These are phyloP conservation scores for Epizoanthus ramosus DNA, from an alignment of 92 coral and sea anemone species.

Conservation along the genomic window DNA sequence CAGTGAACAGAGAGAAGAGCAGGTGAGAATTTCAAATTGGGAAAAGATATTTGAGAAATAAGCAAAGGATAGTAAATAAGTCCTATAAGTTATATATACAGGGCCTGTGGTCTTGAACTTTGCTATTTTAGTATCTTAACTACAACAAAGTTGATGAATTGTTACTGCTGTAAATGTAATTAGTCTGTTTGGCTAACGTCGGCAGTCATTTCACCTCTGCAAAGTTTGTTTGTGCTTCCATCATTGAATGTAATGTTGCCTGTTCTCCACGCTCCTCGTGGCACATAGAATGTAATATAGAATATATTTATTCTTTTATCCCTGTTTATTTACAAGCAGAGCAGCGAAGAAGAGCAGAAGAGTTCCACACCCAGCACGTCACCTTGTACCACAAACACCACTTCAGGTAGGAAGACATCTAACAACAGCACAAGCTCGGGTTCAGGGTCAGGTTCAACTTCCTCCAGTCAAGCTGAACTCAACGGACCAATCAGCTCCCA, in stretches of 20 bases:
- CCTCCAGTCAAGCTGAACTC: slow-evolving; percentile 75
- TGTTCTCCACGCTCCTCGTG: too few species aligned
- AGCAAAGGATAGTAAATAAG: too few species aligned
- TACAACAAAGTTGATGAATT: too few species aligned
- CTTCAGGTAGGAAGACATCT: slow-evolving; percentile 8
- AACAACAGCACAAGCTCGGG: slow-evolving; percentile 42
- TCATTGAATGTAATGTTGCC: neutral
- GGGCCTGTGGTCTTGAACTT: too few species aligned
- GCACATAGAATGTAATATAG: too few species aligned
- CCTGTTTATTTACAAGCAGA: slow-evolving; percentile 19
- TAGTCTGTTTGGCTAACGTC: too few species aligned
- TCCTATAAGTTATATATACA: too few species aligned
- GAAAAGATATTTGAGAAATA: too few species aligned
- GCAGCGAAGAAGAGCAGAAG: slow-evolving; percentile 37
- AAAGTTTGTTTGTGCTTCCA: too few species aligned
- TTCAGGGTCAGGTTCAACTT: slow-evolving; percentile 50
- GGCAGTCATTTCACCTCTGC: too few species aligned
- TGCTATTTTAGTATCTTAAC: too few species aligned
- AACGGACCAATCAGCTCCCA: slow-evolving; percentile 46
- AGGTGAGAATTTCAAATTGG: slow-evolving; percentile 45
- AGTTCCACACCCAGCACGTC: slow-evolving; percentile 6
- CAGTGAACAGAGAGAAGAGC: slow-evolving; percentile 29
- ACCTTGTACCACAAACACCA: slow-evolving; percentile 8
- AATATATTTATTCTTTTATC: neutral
- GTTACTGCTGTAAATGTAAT: too few species aligned